Evolutionary conservation across 2,888 invertebrate genomes (phyloP), one percentile per base, ranked within the genome.

Genomic region (Perdita meconis): DNA sequence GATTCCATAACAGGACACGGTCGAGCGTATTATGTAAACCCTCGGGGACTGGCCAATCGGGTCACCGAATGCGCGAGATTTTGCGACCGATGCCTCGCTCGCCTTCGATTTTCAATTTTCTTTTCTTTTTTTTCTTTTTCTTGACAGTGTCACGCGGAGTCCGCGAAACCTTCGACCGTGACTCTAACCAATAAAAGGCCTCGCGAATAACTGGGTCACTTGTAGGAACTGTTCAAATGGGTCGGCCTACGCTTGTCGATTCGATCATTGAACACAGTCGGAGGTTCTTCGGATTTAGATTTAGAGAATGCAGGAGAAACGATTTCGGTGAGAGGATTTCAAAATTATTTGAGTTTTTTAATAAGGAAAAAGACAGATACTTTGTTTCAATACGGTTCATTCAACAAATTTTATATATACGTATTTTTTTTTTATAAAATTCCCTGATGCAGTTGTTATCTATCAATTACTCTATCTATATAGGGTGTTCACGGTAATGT

Each of bases 1-100:
- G 89, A 88, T 89, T 86, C 89, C 89, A 87, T 90, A 90, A 89
- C 80, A 85, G 87, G 88, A 82, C 80, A 75, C 79, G 67, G 70
- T 55, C 78, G 67, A 65, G 71, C 59, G 79, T 81, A 80, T 89
- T 89, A 88, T 88, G 88, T 85, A 89, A 89, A 89, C 87, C 82
- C 87, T 79, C 72, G 82, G 86, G 85, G 84, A 86, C 56, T 67
- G 69, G 61, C 66, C 80, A 82, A 84, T 85, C 73, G 77, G 82
- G 80, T 81, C 82, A 81, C 57, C 69, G 76, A 71, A 70, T 72
- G 42, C 61, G 59, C 57, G 57, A 71, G 77, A 77, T 80, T 75
- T 81, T 47, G 67, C 65, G 57, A 64, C 38, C 40, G 16, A 40
- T 30, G 56, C n/a, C 19, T 60, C 40, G 24, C 3, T 72, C 42